These are phyloP conservation scores for Cotesia glomerata DNA, from an alignment of 1,140 invertebrate species.

Conservation along the genomic window DNA sequence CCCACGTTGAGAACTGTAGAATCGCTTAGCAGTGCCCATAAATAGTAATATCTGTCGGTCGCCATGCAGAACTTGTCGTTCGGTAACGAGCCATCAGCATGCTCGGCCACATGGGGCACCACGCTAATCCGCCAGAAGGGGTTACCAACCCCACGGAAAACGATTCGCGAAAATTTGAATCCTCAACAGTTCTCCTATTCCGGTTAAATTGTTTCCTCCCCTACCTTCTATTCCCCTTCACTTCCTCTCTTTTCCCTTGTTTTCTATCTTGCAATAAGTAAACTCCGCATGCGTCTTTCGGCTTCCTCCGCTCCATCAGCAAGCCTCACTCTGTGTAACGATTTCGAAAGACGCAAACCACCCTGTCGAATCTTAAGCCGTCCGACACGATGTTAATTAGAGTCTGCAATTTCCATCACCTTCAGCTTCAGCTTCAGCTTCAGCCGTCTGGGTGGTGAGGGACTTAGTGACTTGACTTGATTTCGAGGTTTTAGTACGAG, in stretches of 20 bases:
- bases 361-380: conserved; percentile 44
- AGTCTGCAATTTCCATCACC: conserved; percentile 11
- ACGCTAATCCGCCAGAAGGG: conserved; percentile 55
- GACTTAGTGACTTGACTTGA: conserved; percentile 54
- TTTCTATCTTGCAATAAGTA: neutral
- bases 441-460: conserved; percentile 15
- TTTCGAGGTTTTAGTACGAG: conserved; percentile 52
- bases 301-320: neutral
- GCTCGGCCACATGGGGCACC: conserved; percentile 57
- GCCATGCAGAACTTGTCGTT: conserved; percentile 51
- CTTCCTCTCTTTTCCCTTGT: conserved; percentile 11
- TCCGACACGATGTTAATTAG: conserved; percentile 57
- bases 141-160: conserved; percentile 42
- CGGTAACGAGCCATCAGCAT: conserved; percentile 60
- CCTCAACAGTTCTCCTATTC: conserved; percentile 25
- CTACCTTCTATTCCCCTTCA: conserved; percentile 16
- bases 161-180: conserved; percentile 60
- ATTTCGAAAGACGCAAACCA: conserved; percentile 45
- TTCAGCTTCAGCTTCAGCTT: neutral
- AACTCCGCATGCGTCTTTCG: no score
- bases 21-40: conserved; percentile 50
- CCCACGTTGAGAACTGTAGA: conserved; percentile 18
- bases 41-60: conserved; percentile 62
- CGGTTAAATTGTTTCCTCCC: conserved; percentile 20
- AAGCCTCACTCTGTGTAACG: conserved; percentile 36